phyloP scores from a whole-genome alignment of 2,888 invertebrate species.

The Oligia fasciuncula region DNA sequence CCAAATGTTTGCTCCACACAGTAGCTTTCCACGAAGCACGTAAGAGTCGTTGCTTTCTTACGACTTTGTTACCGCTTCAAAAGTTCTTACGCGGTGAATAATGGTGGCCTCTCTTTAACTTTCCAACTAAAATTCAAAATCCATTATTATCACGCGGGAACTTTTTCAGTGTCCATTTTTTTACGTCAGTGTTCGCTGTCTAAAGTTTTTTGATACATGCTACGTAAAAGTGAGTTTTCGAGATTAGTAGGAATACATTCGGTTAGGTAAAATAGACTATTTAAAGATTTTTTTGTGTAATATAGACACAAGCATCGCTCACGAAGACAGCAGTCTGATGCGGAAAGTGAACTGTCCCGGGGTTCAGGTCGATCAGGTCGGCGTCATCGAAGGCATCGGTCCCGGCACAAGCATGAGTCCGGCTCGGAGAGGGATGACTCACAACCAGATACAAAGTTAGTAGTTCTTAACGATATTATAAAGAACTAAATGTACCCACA shows the following conservation, averaged over 20 bases:
- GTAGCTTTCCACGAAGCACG: conserved; percentile 18
- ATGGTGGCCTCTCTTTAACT: conserved; percentile 58
- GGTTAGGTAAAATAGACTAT: neutral
- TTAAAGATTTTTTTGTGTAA: conserved; percentile 1
- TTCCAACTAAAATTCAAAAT: conserved; percentile 59
- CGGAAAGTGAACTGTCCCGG: conserved; percentile 96
- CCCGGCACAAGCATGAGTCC: conserved; percentile 93
- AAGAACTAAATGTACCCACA: neutral
- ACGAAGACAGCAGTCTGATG: conserved; percentile 95
- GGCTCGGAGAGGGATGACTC: conserved; percentile 93
- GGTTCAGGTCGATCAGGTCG: conserved; percentile 95
- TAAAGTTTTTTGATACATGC: conserved; percentile 49
- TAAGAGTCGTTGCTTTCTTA: conserved; percentile 39
- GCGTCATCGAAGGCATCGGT: conserved; percentile 93
- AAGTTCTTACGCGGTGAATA: conserved; percentile 61
- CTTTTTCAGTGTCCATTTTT: conserved; percentile 58
- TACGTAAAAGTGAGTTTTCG: conserved; percentile 14
- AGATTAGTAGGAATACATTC: conserved; percentile 13
- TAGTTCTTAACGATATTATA: conserved; percentile 15
- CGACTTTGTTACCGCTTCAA: conserved; percentile 58
- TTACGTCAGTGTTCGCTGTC: conserved; percentile 42
- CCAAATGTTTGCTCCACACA: conserved; percentile 29
- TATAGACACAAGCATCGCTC: conserved; percentile 94
- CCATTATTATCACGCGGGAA: conserved; percentile 59
- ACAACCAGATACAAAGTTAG: conserved; percentile 86